Evolutionary conservation across 1,140 invertebrate genomes (phyloP), one percentile per base, ranked within the genome.

Genomic region (Wasmannia auropunctata): DNA sequence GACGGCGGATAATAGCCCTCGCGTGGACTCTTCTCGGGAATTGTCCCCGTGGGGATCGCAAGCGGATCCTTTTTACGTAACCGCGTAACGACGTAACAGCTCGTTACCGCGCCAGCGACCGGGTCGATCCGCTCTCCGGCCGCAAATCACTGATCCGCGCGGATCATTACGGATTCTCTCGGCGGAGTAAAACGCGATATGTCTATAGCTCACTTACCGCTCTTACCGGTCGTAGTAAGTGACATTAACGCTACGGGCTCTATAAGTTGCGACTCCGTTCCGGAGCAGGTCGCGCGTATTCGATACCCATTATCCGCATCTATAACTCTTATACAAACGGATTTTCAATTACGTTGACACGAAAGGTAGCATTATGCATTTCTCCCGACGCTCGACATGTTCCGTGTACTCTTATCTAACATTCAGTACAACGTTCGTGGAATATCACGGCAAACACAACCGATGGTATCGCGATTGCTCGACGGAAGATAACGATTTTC

Each of bases 1-100:
- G 63, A 51, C 3, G n/a, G n/a, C 84, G n/a, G 76, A 62, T 89
- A 89, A 89, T 83, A 85, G 87, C 83, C 72, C 88, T 89, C 79
- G 85, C 88, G 77, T 79, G 88, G 77, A 54, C 63, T 60, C 69
- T 81, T 22, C 76, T n/a, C 77, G 3, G 49, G 54, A 79, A 90
- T 89, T 85, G 88, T 84, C 60, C 85, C 77, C 79, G 31, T 34
- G 85, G 85, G 88, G 75, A 34, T 31, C 6, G n/a, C 46, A 28
- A 16, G 43, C 31, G 8, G 16, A 40, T 54, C 49, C 54, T 76
- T 63, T 69, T 72, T 54, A 58, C 51, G 28, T 72, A 16, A 40
- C 54, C 79, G 14, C 34, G 72, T 77, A 85, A 88, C 87, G 67
- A 85, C 43, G 67, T 88, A 88, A 89, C 88, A 74, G 87, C 85